Conservation (phyloP, 2,797 vertebrate genomes). For the Tolypeutes matacus region DNA sequence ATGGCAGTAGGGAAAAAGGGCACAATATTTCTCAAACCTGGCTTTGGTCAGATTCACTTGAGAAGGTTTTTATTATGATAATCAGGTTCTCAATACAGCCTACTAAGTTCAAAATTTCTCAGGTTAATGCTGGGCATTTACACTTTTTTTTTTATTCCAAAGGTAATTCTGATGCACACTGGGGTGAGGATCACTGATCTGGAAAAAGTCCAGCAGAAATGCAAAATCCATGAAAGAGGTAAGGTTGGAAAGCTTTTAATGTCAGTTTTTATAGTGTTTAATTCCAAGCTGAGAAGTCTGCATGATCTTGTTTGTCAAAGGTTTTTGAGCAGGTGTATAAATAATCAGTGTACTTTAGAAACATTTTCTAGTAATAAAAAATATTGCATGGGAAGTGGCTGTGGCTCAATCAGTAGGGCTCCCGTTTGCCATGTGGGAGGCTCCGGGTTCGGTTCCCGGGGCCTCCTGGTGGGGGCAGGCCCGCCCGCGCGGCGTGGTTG, state of each 20-base stretch:
- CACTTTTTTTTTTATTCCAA: conserved; percentile 11
- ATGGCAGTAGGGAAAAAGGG: neutral
- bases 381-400: too few relatives aligned
- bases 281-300: conserved; percentile 22
- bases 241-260: neutral
- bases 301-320: neutral
- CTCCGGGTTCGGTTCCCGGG: too few relatives aligned
- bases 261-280: neutral
- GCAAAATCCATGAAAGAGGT: neutral
- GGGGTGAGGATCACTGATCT: neutral
- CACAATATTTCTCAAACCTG: neutral
- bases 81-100: neutral
- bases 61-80: conserved; percentile 47
- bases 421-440: too few relatives aligned
- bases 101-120: conserved; percentile 33
- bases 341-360: neutral
- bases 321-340: neutral
- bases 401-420: too few relatives aligned
- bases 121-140: neutral
- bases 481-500: too few relatives aligned
- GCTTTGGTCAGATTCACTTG: conserved; percentile 39
- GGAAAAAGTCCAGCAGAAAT: conserved; percentile 17
- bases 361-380: conserved; percentile 36
- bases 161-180: neutral
- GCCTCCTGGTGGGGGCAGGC: too few relatives aligned